These are phyloP conservation scores for Pungitius pungitius DNA, from an alignment of 2,113 vertebrate genomes.

Conservation along the genomic window DNA sequence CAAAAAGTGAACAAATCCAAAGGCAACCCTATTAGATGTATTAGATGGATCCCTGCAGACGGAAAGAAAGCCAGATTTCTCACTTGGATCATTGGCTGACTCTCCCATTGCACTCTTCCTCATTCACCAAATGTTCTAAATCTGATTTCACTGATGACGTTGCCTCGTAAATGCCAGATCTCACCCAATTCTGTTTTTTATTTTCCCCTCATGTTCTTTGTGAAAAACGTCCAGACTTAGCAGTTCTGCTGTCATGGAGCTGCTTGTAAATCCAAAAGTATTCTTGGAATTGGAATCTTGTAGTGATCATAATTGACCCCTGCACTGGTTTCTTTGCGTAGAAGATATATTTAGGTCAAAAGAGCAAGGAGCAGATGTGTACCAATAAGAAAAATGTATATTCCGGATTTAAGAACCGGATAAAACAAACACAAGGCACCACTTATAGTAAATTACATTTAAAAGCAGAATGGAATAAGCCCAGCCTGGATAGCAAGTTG, in stretches of 20 bases:
- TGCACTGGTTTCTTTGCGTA: neutral
- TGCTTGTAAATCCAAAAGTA: conserved; percentile 33
- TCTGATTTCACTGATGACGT: conserved; percentile 57
- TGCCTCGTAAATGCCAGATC: conserved; percentile 30
- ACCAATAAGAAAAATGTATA: neutral
- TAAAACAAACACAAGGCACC: neutral
- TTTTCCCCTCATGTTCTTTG: conserved; percentile 19
- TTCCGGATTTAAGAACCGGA: neutral
- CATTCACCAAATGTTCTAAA: conserved; percentile 58
- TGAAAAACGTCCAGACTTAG: conserved; percentile 36
- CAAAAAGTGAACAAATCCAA: neutral
- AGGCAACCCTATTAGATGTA: conserved; percentile 16
- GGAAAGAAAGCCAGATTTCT: conserved; percentile 61
- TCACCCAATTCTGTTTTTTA: conserved; percentile 49
- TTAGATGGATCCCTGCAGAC: conserved; percentile 40
- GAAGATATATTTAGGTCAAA: neutral
- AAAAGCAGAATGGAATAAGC: neutral
- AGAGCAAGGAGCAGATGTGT: neutral
- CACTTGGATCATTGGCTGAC: conserved; percentile 58
- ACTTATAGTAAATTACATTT: neutral
- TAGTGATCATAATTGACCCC: conserved; percentile 21
- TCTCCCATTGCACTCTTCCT: conserved; percentile 52
- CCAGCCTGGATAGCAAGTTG: too few relatives aligned
- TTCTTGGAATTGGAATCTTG: conserved; percentile 17
- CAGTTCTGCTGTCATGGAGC: conserved; percentile 24